Percentiles rank a stretch among this genome's conserved stretches.
Evolutionary conservation across 2,888 invertebrate genomes (phyloP).

Genomic region (Beris morrisii): DNA sequence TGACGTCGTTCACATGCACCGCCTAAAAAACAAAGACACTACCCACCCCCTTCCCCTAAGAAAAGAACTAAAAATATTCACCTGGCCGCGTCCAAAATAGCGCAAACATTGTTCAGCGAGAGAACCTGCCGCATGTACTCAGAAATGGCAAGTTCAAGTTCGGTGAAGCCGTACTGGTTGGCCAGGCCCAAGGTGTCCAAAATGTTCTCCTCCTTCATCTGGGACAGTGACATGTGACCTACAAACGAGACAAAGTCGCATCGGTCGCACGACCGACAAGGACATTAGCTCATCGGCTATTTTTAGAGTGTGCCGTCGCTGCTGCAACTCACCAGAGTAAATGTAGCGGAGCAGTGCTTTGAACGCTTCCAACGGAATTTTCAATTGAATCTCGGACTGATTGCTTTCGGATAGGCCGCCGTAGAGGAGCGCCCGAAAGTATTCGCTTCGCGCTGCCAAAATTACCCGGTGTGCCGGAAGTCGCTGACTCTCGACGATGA

Average conservation of each 20-base stretch:
- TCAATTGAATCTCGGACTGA: slow-evolving; percentile 79
- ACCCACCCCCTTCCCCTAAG: neutral
- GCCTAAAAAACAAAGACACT: neutral
- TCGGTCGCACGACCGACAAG: slow-evolving; percentile 21
- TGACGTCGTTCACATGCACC: neutral
- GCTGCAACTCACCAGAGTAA: slow-evolving; percentile 73
- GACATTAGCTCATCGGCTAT: slow-evolving; percentile 28
- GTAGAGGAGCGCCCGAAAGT: slow-evolving; percentile 84
- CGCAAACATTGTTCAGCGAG: slow-evolving; percentile 86
- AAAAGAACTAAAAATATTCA: slow-evolving; percentile 41
- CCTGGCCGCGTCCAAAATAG: slow-evolving; percentile 91
- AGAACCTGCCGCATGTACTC: slow-evolving; percentile 89
- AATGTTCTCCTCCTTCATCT: slow-evolving; percentile 69
- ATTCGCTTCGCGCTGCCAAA: slow-evolving; percentile 92
- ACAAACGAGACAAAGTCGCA: slow-evolving; percentile 17
- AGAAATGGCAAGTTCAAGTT: slow-evolving; percentile 88
- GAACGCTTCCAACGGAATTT: slow-evolving; percentile 81
- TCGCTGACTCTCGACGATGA: slow-evolving; percentile 75
- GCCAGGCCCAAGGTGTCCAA: slow-evolving; percentile 81
- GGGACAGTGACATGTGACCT: slow-evolving; percentile 69
- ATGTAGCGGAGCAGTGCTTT: slow-evolving; percentile 92
- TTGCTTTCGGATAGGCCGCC: slow-evolving; percentile 77
- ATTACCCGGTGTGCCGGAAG: slow-evolving; percentile 66
- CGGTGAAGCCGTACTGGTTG: slow-evolving; percentile 93
- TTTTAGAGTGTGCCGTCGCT: slow-evolving; percentile 12